Conservation (phyloP, 2,888 invertebrate genomes). For the Salpingus planirostris region DNA sequence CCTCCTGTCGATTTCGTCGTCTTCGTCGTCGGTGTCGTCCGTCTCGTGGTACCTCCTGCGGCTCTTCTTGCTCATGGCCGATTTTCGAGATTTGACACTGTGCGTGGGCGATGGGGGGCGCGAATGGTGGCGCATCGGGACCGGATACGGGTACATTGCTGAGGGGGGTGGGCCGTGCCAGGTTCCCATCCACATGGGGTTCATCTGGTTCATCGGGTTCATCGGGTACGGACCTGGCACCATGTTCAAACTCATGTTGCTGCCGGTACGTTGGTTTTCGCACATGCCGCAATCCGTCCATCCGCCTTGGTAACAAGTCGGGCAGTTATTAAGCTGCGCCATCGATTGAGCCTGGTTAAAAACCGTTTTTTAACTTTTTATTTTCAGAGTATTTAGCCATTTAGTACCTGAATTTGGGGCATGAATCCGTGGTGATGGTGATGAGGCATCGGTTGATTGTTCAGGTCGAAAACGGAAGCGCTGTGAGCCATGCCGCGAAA, state of each 20-base stretch:
- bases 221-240: constrained; percentile 33
- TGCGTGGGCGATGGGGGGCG: constrained; percentile 60
- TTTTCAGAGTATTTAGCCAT: no score
- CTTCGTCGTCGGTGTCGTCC: constrained; percentile 44
- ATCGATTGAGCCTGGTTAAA: constrained; percentile 66
- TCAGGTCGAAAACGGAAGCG: constrained; percentile 49
- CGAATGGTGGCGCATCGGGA: constrained; percentile 49
- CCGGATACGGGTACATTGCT: constrained; percentile 33
- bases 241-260: constrained; percentile 49
- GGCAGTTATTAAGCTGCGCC: constrained; percentile 58
- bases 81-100: constrained; percentile 61
- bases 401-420: constrained; percentile 53
- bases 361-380: no score
- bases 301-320: constrained; percentile 43
- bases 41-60: constrained; percentile 41
- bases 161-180: constrained; percentile 39
- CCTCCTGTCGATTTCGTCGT: constrained; percentile 37
- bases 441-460: constrained; percentile 25
- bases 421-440: constrained; percentile 36
- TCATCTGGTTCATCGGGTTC: constrained; percentile 41
- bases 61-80: constrained; percentile 50
- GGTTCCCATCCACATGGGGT: constrained; percentile 44
- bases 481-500: constrained; percentile 35
- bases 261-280: constrained; percentile 39
- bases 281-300: constrained; percentile 36